These are phyloP conservation scores for Tragelaphus buxtoni DNA, from an alignment of 2,113 vertebrate species.

Conservation along the genomic window DNA sequence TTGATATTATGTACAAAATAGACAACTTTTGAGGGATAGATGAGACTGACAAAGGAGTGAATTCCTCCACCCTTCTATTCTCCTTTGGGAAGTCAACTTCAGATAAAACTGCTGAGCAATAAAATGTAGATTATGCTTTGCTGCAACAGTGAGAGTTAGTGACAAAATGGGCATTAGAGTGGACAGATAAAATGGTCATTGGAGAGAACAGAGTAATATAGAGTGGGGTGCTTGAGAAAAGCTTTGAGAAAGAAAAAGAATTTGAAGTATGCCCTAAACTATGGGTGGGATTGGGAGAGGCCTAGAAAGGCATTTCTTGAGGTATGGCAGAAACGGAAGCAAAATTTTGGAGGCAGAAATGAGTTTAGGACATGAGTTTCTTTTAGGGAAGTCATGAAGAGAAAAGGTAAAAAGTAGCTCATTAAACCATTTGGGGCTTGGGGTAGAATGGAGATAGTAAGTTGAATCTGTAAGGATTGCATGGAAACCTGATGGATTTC, in stretches of 20 bases:
- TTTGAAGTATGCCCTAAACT: constrained; percentile 26
- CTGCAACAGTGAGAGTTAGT: neutral
- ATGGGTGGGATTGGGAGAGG: neutral
- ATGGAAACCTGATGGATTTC: neutral
- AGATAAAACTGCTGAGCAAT: neutral
- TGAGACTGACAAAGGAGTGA: neutral
- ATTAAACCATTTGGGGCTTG: neutral
- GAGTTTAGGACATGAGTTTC: neutral
- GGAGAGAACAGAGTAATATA: neutral
- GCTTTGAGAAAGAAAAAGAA: constrained; percentile 11
- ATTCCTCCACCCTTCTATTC: neutral
- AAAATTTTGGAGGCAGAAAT: neutral
- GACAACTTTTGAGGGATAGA: neutral
- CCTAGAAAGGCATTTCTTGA: neutral
- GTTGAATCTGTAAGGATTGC: neutral
- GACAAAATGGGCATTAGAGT: neutral
- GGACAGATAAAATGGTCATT: neutral
- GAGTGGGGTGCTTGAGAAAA: neutral
- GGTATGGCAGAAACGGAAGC: neutral
- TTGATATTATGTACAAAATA: neutral
- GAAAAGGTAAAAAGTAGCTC: neutral
- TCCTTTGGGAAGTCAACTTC: neutral
- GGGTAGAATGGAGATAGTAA: neutral
- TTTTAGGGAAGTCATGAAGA: neutral
- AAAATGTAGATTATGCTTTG: neutral